Evolutionary conservation across 1,140 invertebrate genomes (phyloP).

Genomic region (Drosophila obscura): DNA sequence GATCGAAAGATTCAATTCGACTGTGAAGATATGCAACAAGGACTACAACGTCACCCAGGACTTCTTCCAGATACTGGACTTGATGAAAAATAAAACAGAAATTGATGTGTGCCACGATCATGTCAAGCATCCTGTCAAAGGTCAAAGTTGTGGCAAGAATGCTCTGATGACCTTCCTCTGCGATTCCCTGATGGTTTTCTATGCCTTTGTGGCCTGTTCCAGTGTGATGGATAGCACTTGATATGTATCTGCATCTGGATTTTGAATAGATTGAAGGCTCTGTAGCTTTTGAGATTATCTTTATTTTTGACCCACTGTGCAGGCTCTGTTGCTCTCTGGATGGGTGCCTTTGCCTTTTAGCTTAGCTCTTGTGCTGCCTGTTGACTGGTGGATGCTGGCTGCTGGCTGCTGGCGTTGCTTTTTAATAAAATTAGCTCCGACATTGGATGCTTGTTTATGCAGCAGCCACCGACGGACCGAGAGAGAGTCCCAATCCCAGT

Average conservation of each 20-base stretch:
- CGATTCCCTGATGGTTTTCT: too few relatives aligned
- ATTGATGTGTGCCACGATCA: background rate
- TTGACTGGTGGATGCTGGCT: slow-evolving; percentile 7
- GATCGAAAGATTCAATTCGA: background rate
- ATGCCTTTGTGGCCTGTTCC: too few relatives aligned
- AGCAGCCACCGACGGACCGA: slow-evolving; percentile 55
- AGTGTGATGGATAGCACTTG: background rate
- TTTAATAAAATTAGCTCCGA: slow-evolving; percentile 79
- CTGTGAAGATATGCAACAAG: background rate
- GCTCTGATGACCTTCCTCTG: background rate
- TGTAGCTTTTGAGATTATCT: background rate
- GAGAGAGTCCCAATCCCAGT: slow-evolving; percentile 13
- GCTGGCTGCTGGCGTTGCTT: slow-evolving; percentile 60
- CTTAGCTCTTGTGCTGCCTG: slow-evolving; percentile 27
- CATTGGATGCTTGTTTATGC: slow-evolving; percentile 81
- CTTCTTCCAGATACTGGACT: background rate
- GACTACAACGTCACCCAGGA: background rate
- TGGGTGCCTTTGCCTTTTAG: slow-evolving; percentile 45
- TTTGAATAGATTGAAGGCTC: background rate
- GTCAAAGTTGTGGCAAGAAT: background rate
- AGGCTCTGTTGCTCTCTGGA: background rate
- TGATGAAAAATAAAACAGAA: background rate
- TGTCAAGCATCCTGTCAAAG: background rate
- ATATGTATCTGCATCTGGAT: background rate
- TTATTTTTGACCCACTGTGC: slow-evolving; percentile 27